Base-by-base conservation (phyloP, 2,888 invertebrate species). In the Lamproptera curius region DNA sequence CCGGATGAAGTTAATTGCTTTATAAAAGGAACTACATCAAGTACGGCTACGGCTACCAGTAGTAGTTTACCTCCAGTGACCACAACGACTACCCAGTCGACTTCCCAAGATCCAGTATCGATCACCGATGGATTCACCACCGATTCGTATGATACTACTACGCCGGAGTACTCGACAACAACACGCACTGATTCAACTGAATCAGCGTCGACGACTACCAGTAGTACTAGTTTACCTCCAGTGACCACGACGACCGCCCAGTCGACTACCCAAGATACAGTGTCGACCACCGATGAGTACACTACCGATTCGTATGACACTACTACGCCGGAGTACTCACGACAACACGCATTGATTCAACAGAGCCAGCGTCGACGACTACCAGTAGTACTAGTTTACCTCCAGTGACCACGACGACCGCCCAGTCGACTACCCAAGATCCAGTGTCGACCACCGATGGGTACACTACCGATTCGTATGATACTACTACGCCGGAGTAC, bases 211-310 rank as follows among this genome's bases (percentile, higher is more conserved):
- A 23, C 23, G 8, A 4, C 23, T 6, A 8, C 8, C 5, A 23
- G 23, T 23, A 23, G 23, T 8, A 23, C 23, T 6, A 42, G 49
- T 47, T 46, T 57, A 63, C 0, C 60, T 59, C n/a, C n/a, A n/a
- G 23, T 57, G 23, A 63, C 50, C 58, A 53, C 0, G 54, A 61
- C 28, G 61, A 64, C 42, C 33, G 28, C n/a, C n/a, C n/a, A 33
- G 53, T 42, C 50, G 56, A 59, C 43, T 20, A 54, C 35, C 47
- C 60, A 59, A 43, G 59, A 59, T 16, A 35, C n/a, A 1, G n/a
- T n/a, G n/a, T n/a, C n/a, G n/a, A n/a, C n/a, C n/a, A n/a, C n/a
- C n/a, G n/a, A n/a, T n/a, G n/a, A n/a, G n/a, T n/a, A n/a, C n/a
- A n/a, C n/a, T n/a, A n/a, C n/a, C n/a, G n/a, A n/a, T n/a, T n/a